Base-by-base conservation (phyloP, 1,140 invertebrate species). In the Euura saliciscinereae region DNA sequence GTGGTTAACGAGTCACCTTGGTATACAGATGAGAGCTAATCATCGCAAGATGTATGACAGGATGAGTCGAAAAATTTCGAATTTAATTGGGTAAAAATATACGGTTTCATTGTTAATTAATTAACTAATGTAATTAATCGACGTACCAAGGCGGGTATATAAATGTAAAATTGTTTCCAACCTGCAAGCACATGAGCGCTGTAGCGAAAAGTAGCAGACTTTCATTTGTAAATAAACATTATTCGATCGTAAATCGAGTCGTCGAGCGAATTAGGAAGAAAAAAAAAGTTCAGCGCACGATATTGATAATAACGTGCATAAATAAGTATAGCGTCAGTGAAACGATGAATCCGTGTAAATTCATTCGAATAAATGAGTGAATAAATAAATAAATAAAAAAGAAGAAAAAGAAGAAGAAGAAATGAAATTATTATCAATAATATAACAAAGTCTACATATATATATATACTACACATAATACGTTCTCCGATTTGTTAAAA, bases 401-500 rank as follows among this genome's bases (percentile, higher is more conserved):
- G 42, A 42, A 11, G 3, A 8, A 28, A 6, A 42, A 67, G 3
- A 67, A 42, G 10, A 67, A 8, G 8, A 28, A 28, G 28, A 28
- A 28, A 28, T 28, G 28, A 28, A 28, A 28, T 28, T 28, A 28
- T 28, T 28, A 28, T 28, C 28, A 28, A 28, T 28, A 28, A 28
- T 28, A 28, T 28, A 28, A 28, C 28, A 28, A 28, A 28, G 28
- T 28, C 28, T 28, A 28, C 28, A 66, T 43, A 43, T 66, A 67
- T 11, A 67, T 28, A 67, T 67, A 43, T 67, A 67, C 66, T 42
- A 67, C 10, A 67, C 3, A 11, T 10, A 28, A 6, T 67, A 44
- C 66, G 66, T 67, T 67, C 66, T 67, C 10, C 66, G 11, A 67
- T 67, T 67, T 67, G 66, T 67, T 67, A 42, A 67, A 67, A 67